A percentile compares a stretch with the other conserved stretches of the same genome.
phyloP scores from a whole-genome alignment of 2,888 invertebrate species.

The Hydrotaea cyrtoneurina region DNA sequence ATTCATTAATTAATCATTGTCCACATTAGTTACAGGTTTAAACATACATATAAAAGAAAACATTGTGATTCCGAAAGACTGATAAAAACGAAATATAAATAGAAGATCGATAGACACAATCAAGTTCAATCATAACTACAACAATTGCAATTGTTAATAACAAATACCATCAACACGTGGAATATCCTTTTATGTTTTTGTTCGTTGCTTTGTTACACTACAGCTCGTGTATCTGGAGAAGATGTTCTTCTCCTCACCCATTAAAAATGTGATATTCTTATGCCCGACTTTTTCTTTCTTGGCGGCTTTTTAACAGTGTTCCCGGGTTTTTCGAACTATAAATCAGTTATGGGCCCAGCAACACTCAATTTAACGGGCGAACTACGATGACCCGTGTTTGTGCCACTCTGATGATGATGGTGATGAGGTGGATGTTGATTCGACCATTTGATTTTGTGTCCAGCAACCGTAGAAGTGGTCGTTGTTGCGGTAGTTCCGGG shows the following conservation, averaged over 20 bases:
- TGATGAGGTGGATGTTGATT: constrained; percentile 56
- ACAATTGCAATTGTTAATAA: not conserved
- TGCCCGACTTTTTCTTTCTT: constrained; percentile 65
- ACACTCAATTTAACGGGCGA: constrained; percentile 76
- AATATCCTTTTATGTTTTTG: constrained; percentile 3
- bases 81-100: not conserved
- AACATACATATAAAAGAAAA: not conserved
- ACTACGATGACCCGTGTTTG: constrained; percentile 48
- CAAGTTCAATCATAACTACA: not conserved
- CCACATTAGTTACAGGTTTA: not conserved
- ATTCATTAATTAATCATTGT: not conserved
- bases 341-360: constrained; percentile 80
- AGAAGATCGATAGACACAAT: not conserved
- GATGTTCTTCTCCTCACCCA: not conserved
- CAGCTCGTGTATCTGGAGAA: not conserved
- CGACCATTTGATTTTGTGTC: constrained; percentile 52
- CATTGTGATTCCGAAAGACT: no score
- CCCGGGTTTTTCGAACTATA: constrained; percentile 76
- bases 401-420: constrained; percentile 55
- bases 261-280: constrained; percentile 76
- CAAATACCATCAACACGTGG: not conserved
- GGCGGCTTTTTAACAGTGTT: constrained; percentile 63
- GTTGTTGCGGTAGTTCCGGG: constrained; percentile 45
- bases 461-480: constrained; percentile 32
- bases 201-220: constrained; percentile 16